Percentiles rank a stretch among this genome's conserved stretches.
These are phyloP conservation scores for Typhlichthys subterraneus DNA, from an alignment of 2,797 vertebrate species.

Conservation along the genomic window DNA sequence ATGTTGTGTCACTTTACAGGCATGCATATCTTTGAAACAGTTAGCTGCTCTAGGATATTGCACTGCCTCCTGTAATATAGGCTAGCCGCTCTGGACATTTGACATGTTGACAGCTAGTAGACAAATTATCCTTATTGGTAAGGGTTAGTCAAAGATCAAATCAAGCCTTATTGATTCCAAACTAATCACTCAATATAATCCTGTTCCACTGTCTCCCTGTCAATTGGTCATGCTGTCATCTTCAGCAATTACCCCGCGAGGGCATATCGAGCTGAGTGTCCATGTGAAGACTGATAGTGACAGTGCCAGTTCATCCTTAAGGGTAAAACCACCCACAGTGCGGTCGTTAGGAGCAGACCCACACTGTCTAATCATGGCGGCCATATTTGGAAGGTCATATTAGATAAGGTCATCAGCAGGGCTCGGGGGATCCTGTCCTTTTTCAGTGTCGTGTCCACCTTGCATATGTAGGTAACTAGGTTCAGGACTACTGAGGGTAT, in stretches of 20 bases:
- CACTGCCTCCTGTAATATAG: background rate
- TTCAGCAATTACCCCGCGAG: constrained; percentile 41
- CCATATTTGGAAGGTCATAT: constrained; percentile 55
- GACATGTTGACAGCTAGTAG: no score
- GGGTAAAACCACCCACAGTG: constrained; percentile 64
- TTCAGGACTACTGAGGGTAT: constrained; percentile 58
- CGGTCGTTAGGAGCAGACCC: constrained; percentile 55
- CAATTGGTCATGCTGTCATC: constrained; percentile 52
- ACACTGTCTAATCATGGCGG: constrained; percentile 50
- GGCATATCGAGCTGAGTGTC: constrained; percentile 37
- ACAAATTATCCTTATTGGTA: constrained; percentile 14
- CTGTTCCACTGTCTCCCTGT: constrained; percentile 54
- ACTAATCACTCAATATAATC: constrained; percentile 68
- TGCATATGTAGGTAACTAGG: constrained; percentile 48
- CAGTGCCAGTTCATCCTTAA: constrained; percentile 38
- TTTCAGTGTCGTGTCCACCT: constrained; percentile 31
- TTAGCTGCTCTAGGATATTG: background rate
- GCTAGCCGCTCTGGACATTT: no score
- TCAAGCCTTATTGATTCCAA: constrained; percentile 67
- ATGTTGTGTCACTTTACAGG: background rate
- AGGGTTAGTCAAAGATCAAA: constrained; percentile 42
- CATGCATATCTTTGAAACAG: background rate
- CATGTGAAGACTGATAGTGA: constrained; percentile 52
- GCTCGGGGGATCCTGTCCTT: constrained; percentile 56
- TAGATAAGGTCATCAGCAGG: constrained; percentile 60